Evolutionary conservation across 2,797 vertebrate genomes (phyloP), one percentile per base, ranked within the genome.

Genomic region (Sebastes nivosus): DNA sequence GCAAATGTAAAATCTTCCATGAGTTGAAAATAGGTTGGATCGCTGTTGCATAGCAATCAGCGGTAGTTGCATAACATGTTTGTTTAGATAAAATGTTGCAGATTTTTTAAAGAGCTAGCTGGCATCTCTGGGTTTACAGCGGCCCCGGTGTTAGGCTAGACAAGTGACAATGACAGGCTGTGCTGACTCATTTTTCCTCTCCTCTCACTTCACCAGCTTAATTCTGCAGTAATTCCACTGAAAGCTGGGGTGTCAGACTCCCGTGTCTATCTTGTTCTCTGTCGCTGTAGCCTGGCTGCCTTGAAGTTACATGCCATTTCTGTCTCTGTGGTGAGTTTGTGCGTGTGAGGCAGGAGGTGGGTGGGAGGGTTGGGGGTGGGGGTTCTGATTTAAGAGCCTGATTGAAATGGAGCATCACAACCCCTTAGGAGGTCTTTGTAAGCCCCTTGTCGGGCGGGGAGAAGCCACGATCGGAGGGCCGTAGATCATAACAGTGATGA

Each of bases 401-500:
- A 92, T 88, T 92, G 81, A 91, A 92, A 93, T 89, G 82, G 83
- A 89, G 83, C 86, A 84, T 87, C 63, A 42, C 75, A 79, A 36
- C 67, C 68, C 81, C 74, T 78, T 57, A 67, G 78, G 82, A 84
- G 85, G 58, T 87, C 79, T 86, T 72, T 80, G 42, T 83, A 72
- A 86, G 77, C 67, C 77, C 68, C 55, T 79, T 22, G 34, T 87
- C 72, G 83, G 81, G 58, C 27, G 36, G 78, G 69, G 59, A 83
- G 75, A 73, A 73, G 80, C 68, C 80, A 82, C 84, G 79, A 85
- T 92, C 30, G 72, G 76, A 88, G 82, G 87, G 84, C 86, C 91
- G 92, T 93, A 93, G 88, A 95, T 96, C 95, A 95, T 94, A 95
- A 92, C 89, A 89, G 86, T 81, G 84, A 93, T 93, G 90, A 93